Conservation (phyloP, 2,797 vertebrate species). For the Arnoldichthys spilopterus region DNA sequence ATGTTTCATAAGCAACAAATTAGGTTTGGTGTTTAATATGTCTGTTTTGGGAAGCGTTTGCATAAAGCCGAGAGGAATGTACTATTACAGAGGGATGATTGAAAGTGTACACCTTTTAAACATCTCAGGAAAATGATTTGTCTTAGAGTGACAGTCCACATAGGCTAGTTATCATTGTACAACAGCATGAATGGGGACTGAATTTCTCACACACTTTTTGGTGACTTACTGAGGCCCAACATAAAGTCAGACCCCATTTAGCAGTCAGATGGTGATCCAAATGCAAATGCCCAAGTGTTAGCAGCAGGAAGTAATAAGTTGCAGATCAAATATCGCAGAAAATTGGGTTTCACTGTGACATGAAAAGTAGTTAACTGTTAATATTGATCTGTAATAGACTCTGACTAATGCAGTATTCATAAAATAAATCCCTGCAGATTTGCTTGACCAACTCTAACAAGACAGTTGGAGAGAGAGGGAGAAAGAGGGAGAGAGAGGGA, state of each 20-base stretch:
- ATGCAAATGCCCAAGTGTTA: slow-evolving; percentile 78
- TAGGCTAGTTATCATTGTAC: slow-evolving; percentile 79
- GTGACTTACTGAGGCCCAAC: slow-evolving; percentile 71
- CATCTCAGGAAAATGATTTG: slow-evolving; percentile 96
- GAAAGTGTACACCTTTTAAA: slow-evolving; percentile 98
- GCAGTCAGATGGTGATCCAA: slow-evolving; percentile 78
- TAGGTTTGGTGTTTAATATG: slow-evolving; percentile 28
- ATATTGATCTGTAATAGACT: slow-evolving; percentile 86
- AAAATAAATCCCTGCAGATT: slow-evolving; percentile 57
- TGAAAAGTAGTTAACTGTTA: slow-evolving; percentile 78
- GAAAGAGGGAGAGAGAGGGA: background rate
- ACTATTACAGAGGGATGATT: slow-evolving; percentile 95
- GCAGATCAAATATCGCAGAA: slow-evolving; percentile 81
- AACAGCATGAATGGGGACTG: slow-evolving; percentile 80
- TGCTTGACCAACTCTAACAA: slow-evolving; percentile 59
- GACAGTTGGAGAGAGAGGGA: background rate
- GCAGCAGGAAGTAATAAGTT: slow-evolving; percentile 75
- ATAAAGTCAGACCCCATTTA: slow-evolving; percentile 75
- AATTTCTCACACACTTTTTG: slow-evolving; percentile 69
- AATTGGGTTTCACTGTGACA: slow-evolving; percentile 77
- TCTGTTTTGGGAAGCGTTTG: slow-evolving; percentile 80
- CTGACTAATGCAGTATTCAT: slow-evolving; percentile 99
- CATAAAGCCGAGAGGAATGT: slow-evolving; percentile 88
- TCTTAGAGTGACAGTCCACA: slow-evolving; percentile 87
- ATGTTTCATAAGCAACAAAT: slow-evolving; percentile 34